These are phyloP conservation scores for Pristis pectinata DNA, from an alignment of 2,797 vertebrate genomes.

Conservation along the genomic window DNA sequence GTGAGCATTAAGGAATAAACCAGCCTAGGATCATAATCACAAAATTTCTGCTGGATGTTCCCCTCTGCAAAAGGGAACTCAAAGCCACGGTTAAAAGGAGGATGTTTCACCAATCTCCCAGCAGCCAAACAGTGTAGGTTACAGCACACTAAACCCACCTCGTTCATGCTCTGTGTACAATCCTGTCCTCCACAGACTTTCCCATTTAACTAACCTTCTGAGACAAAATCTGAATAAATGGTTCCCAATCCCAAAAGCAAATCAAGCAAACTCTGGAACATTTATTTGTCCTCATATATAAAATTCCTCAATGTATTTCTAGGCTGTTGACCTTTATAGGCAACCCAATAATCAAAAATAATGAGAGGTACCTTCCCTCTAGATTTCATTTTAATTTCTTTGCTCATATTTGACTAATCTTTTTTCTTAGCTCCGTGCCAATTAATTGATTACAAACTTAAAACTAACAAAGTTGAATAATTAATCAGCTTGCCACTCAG, in stretches of 20 bases:
- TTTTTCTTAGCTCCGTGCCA: background rate
- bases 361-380: background rate
- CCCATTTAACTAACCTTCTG: background rate
- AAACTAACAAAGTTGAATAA: background rate
- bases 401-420: background rate
- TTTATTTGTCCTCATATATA: background rate
- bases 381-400: conserved; percentile 12
- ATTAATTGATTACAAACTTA: conserved; percentile 36
- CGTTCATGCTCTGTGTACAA: background rate
- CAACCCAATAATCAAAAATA: background rate
- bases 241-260: background rate
- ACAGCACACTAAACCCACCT: background rate
- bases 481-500: conserved; percentile 16
- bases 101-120: background rate
- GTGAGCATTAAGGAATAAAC: background rate
- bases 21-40: background rate
- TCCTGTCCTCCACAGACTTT: background rate
- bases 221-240: background rate
- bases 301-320: background rate
- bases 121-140: background rate
- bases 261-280: background rate
- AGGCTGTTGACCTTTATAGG: conserved; percentile 12
- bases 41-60: background rate
- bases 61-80: background rate
- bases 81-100: background rate